phyloP scores from a whole-genome alignment of 2,797 vertebrate species.

The Euphonia xanthogaster region DNA sequence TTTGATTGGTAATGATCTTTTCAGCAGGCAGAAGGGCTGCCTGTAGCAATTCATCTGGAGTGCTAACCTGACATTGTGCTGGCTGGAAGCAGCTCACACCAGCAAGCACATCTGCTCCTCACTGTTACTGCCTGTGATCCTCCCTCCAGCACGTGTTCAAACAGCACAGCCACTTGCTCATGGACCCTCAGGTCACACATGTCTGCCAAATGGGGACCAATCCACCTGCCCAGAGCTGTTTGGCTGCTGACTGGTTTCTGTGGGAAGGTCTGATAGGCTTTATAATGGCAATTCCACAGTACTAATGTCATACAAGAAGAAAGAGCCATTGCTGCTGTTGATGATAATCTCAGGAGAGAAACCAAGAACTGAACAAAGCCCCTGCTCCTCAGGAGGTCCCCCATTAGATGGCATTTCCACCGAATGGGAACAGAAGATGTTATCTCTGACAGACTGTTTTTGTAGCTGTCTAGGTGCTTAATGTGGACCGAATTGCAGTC shows the following conservation, averaged over 20 bases:
- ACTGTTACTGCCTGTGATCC: fast-evolving
- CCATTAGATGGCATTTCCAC: not conserved
- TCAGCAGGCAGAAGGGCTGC: conserved; percentile 7
- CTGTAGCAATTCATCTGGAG: conserved; percentile 19
- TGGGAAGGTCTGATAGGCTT: not conserved
- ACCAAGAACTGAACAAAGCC: not conserved
- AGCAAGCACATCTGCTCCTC: not conserved
- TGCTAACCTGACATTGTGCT: not conserved
- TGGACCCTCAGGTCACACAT: not conserved
- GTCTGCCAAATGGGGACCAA: not conserved
- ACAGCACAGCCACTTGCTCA: not conserved
- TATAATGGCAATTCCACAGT: not conserved
- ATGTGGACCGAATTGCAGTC: not conserved
- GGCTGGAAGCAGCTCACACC: not conserved
- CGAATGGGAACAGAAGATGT: not conserved
- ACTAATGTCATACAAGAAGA: not conserved
- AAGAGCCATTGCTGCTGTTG: not conserved
- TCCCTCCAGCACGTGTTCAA: not conserved
- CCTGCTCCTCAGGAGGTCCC: not conserved
- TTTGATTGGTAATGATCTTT: conserved; percentile 25
- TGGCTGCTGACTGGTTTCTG: not conserved
- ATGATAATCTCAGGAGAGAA: not conserved
- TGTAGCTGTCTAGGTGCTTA: not conserved
- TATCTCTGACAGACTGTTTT: not conserved
- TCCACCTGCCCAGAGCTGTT: not conserved